Percentiles rank a stretch among this genome's conserved stretches.
phyloP scores from a whole-genome alignment of 2,888 invertebrate species.

The Portevinia maculata region DNA sequence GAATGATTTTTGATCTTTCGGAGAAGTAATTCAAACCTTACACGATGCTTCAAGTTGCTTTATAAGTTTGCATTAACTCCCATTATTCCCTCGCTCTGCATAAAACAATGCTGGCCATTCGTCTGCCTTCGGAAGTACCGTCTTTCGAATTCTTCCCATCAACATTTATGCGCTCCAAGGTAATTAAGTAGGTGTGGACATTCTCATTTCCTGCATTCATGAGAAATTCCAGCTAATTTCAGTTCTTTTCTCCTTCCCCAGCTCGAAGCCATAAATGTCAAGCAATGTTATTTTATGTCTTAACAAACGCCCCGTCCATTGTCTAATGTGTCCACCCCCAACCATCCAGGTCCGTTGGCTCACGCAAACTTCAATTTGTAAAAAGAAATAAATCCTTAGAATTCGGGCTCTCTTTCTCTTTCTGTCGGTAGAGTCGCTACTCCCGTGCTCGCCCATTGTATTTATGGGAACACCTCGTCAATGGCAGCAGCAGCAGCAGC shows the following conservation, averaged over 20 bases:
- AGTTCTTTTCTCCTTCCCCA: slow-evolving; percentile 16
- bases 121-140: slow-evolving; percentile 3
- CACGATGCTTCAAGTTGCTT: too few species aligned
- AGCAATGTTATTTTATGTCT: slow-evolving; percentile 77
- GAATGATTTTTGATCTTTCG: too few species aligned
- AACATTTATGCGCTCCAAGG: slow-evolving; percentile 22
- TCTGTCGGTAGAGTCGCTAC: too few species aligned
- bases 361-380: slow-evolving; percentile 76
- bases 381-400: slow-evolving; percentile 77
- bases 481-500: slow-evolving; percentile 42
- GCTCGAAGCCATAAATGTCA: slow-evolving; percentile 77
- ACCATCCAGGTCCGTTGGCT: slow-evolving; percentile 43
- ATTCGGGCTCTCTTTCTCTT: slow-evolving; percentile 63
- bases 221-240: slow-evolving; percentile 64
- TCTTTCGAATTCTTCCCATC: slow-evolving; percentile 23
- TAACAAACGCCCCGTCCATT: slow-evolving; percentile 73
- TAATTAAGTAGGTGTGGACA: slow-evolving; percentile 72
- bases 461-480: slow-evolving; percentile 79
- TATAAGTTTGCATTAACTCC: neutral
- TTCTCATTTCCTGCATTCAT: slow-evolving; percentile 57
- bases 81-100: neutral
- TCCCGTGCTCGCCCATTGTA: slow-evolving; percentile 74
- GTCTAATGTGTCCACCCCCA: slow-evolving; percentile 61
- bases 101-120: neutral
- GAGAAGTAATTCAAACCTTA: too few species aligned